Base-by-base conservation (phyloP, 2,113 vertebrate genomes). In the Sinocyclocheilus maitianheensis region DNA sequence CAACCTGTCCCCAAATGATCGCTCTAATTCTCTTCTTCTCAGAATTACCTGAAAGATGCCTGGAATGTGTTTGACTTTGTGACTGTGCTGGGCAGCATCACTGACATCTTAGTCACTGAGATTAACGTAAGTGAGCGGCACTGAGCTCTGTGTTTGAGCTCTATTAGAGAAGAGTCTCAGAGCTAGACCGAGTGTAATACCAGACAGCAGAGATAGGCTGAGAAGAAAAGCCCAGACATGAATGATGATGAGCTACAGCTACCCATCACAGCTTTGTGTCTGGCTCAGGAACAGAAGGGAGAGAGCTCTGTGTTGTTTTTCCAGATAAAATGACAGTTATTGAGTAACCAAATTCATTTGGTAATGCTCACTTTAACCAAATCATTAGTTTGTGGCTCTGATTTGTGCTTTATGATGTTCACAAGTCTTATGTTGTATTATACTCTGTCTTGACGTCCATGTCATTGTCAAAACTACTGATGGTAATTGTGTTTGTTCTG, bases 1-100 rank as follows among this genome's bases (percentile, higher is more conserved):
- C 10, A 22, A 20, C 22, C 13, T 67, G 9, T 43, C 40, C 37
- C 8, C 40, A 63, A 82, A 69, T 74, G 40, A 79, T 62, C 60
- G 58, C 24, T 85, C 63, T 85, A 77, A 84, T 85, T 76, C 58
- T 77, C 7, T 60, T 84, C 0, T 90, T 90, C 26, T 8, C 91
- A 99, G 97, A 99, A 98, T 92, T 99, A 99, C 88, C 95, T 99
- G 89, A 96, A 98, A 91, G 98, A 99, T 48, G 97, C 98, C 91
- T 99, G 98, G 98, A 99, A 99, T 4, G 95, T 99, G 86, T 99
- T 99, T 92, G 98, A 99, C 94, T 99, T 98, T 94, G 97, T 99
- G 87, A 99, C 98, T 3, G 98, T 99, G 83, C 92, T 99, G 95
- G 98, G 98, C 91, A 99, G 98, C 96, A 98, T 99, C 92, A 99